Percentiles rank a stretch among this genome's conserved stretches.
Conservation (phyloP, 2,113 vertebrate genomes). For the Odocoileus virginianus region DNA sequence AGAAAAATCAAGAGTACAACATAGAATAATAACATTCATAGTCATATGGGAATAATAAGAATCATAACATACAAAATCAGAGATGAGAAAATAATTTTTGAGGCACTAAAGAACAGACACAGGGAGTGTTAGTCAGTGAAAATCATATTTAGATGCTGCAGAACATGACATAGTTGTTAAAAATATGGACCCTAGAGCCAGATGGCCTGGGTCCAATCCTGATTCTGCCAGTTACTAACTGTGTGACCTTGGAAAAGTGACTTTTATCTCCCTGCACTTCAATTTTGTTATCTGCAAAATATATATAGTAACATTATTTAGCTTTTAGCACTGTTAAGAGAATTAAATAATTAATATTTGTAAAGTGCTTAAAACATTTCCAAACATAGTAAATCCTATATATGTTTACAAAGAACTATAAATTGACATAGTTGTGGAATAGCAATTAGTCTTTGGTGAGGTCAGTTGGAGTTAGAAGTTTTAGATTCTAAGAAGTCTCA, state of each 20-base stretch:
- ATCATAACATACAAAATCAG: neutral
- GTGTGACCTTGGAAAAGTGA: neutral
- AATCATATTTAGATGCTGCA: neutral
- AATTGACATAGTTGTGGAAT: neutral
- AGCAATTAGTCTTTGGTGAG: neutral
- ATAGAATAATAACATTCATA: neutral
- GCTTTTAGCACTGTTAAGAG: neutral
- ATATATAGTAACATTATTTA: neutral
- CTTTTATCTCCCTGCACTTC: neutral
- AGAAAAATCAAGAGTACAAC: neutral
- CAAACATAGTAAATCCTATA: neutral
- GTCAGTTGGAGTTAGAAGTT: neutral
- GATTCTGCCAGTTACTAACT: neutral
- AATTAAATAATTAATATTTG: neutral
- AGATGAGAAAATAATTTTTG: neutral
- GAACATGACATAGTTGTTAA: neutral
- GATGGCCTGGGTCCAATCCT: neutral
- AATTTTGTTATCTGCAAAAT: neutral
- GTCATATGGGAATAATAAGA: neutral
- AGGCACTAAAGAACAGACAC: neutral
- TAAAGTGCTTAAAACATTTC: neutral
- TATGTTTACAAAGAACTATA: neutral
- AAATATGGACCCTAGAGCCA: rapidly evolving
- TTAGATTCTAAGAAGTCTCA: neutral
- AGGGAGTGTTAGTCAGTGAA: neutral